Conservation (phyloP, 2,113 vertebrate species). For the Deroptyus accipitrinus region DNA sequence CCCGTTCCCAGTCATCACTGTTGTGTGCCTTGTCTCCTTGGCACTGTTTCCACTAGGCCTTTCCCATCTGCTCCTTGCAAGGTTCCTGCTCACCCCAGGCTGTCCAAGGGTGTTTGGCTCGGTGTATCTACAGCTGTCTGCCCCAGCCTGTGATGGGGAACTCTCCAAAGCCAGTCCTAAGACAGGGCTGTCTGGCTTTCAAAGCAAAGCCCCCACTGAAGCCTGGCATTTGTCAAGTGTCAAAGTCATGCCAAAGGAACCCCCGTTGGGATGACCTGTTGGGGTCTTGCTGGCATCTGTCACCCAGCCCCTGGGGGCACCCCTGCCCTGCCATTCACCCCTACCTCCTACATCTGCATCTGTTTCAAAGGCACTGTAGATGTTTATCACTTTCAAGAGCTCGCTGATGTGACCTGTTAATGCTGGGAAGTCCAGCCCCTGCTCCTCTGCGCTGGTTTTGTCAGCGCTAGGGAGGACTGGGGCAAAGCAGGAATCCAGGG, state of each 20-base stretch:
- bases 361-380: not conserved
- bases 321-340: rapidly evolving
- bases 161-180: not conserved
- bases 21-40: rapidly evolving
- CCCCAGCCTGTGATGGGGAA: not conserved
- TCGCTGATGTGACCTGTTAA: not conserved
- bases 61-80: not conserved
- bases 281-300: not conserved
- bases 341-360: not conserved
- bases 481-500: rapidly evolving
- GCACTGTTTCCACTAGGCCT: not conserved
- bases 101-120: not conserved
- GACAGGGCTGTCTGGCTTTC: not conserved
- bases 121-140: not conserved
- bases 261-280: not conserved
- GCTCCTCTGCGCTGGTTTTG: rapidly evolving
- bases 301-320: not conserved
- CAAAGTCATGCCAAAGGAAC: not conserved
- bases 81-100: not conserved
- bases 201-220: not conserved
- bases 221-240: not conserved
- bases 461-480: not conserved
- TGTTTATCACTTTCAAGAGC: not conserved
- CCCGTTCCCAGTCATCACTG: not conserved
- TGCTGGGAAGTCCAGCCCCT: not conserved